phyloP scores from a whole-genome alignment of 2,797 vertebrate genomes.

The Hybognathus amarus region DNA sequence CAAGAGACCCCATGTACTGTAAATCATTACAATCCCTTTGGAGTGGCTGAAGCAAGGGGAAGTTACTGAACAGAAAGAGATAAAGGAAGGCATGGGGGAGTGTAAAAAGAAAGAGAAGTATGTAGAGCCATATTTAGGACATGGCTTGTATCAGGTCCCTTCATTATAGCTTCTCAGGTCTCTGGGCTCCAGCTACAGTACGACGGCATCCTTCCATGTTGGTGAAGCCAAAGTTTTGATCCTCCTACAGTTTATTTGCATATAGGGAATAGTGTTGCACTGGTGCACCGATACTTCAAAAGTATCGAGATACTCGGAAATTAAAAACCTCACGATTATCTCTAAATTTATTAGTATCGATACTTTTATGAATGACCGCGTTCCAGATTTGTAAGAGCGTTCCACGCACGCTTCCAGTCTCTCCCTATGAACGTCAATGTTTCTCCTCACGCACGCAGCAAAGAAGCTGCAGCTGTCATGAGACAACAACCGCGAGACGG shows the following conservation, averaged over 20 bases:
- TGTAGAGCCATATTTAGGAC: slow-evolving; percentile 51
- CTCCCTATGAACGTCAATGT: no score
- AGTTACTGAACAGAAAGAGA: slow-evolving; percentile 23
- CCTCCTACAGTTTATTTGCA: slow-evolving; percentile 41
- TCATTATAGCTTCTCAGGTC: slow-evolving; percentile 33
- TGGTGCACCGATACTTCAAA: no score
- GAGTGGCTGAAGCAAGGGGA: slow-evolving; percentile 34
- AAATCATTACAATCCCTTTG: slow-evolving; percentile 38
- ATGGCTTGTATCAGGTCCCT: slow-evolving; percentile 50
- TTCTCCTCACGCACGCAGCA: no score
- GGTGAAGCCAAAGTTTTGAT: slow-evolving; percentile 28
- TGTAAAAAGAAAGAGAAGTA: not conserved
- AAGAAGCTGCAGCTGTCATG: no score
- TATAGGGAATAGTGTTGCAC: no score
- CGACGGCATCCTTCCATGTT: not conserved
- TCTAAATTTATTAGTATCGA: no score
- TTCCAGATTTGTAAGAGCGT: no score
- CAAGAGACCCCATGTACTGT: slow-evolving; percentile 27
- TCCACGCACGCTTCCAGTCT: no score
- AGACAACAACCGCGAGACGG: no score
- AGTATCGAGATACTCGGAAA: no score
- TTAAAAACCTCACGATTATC: no score
- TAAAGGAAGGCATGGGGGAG: not conserved
- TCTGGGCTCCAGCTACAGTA: slow-evolving; percentile 44
- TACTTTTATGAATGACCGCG: no score